Base-by-base conservation (phyloP, 2,113 vertebrate species). In the Nothoprocta pentlandii region DNA sequence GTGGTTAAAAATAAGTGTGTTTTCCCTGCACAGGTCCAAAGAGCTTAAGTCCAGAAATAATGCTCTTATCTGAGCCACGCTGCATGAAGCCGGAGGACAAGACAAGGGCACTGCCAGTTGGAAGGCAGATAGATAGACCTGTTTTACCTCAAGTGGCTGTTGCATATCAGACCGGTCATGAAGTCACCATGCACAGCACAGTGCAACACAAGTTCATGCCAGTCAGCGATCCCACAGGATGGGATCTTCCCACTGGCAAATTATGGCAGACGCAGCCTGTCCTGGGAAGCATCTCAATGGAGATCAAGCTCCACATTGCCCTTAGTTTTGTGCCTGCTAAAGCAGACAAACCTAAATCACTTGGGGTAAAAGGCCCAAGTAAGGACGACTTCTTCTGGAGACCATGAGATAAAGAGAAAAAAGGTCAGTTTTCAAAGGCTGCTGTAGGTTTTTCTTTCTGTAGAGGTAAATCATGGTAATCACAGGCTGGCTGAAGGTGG, bases 1-100 rank as follows among this genome's bases (percentile, higher is more conserved):
- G 3, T 36, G 49, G 93, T 97, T 97, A 95, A 96, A 97, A 96
- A 95, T 95, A 95, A 94, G 76, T 4, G 23, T 80, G 69, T 88
- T 95, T 94, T 85, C 61, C 44, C 87, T 39, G 61, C 76, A 59
- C 56, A 69, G 70, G 90, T 75, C 80, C 77, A 54, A 80, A 92
- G 71, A 82, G 79, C 58, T 91, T 64, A 81, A 61, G 47, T 83
- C 87, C 85, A 92, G 88, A 95, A 96, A 94, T 87, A 95, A 92
- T 90, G 84, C 41, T 76, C 59, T 94, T 95, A 95, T 92, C 85
- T 85, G 42, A 85, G 93, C 28, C 74, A 58, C 47, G 12, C 76
- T 75, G 51, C 80, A 92, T 61, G 71, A 54, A 92, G 79, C 84
- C 91, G 91, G 94, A 96, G 92, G 94, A 94, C 94, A 85, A 92